Percentiles rank a stretch among this genome's conserved stretches.
Evolutionary conservation across 2,888 invertebrate species (phyloP).

Genomic region (Gibbula magus): DNA sequence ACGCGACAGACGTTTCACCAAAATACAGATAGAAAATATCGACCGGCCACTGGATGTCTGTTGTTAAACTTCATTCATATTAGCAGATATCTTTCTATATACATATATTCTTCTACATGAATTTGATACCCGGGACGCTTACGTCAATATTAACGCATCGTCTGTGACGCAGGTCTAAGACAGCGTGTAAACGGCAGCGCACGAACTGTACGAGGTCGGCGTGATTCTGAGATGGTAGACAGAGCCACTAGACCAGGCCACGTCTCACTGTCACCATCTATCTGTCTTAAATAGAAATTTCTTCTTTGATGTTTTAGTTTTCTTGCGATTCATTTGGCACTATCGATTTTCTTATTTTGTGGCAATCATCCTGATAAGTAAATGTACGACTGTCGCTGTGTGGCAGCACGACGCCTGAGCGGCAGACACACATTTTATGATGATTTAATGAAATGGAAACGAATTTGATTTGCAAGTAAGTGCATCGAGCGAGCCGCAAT

Average conservation of each 20-base stretch:
- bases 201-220: background rate
- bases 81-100: background rate
- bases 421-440: slow-evolving; percentile 18
- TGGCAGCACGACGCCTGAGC: slow-evolving; percentile 1
- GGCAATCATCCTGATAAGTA: slow-evolving; percentile 17
- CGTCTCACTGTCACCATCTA: slow-evolving; percentile 6
- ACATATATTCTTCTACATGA: background rate
- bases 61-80: slow-evolving; percentile 6
- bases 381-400: slow-evolving; percentile 19
- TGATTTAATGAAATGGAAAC: slow-evolving; percentile 25
- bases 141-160: slow-evolving; percentile 7
- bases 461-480: slow-evolving; percentile 25
- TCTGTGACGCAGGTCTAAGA: background rate
- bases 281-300: slow-evolving; percentile 22
- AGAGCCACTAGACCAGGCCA: background rate
- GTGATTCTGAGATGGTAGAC: background rate
- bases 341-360: slow-evolving; percentile 20
- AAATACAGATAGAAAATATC: slow-evolving; percentile 1
- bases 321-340: slow-evolving; percentile 19
- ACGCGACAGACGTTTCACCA: background rate
- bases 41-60: background rate
- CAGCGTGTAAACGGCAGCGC: background rate
- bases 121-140: background rate
- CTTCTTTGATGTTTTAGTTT: slow-evolving; percentile 25
- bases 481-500: slow-evolving; percentile 17